phyloP scores from a whole-genome alignment of 2,113 vertebrate species.

The Chionis minor region DNA sequence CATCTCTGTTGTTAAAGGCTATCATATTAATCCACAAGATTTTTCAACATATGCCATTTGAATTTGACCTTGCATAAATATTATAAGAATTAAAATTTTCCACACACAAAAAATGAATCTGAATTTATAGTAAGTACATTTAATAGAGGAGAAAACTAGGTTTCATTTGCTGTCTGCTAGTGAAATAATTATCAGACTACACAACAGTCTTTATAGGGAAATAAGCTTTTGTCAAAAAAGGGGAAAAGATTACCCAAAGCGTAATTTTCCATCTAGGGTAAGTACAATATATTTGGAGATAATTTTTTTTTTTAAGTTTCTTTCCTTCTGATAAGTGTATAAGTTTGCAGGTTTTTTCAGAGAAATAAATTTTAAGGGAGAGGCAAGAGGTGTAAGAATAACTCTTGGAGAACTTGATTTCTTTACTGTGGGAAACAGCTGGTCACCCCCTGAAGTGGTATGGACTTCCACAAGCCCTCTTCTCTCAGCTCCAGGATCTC shows the following conservation, averaged over 20 bases:
- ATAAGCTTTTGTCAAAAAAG: background rate
- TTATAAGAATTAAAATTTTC: background rate
- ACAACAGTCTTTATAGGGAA: background rate
- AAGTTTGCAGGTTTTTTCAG: background rate
- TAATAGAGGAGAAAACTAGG: conserved; percentile 8
- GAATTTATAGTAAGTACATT: background rate
- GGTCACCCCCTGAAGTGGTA: background rate
- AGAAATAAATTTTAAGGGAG: background rate
- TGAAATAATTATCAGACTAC: background rate
- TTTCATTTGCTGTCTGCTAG: background rate
- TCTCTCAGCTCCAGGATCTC: background rate
- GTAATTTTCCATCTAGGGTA: background rate
- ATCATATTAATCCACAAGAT: background rate
- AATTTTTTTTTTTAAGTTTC: no score
- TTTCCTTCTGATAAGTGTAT: background rate
- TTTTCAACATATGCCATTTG: background rate
- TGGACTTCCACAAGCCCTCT: background rate
- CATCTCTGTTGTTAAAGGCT: background rate
- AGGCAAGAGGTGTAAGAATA: background rate
- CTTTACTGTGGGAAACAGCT: background rate
- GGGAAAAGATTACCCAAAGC: background rate
- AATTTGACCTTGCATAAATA: background rate
- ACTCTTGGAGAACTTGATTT: background rate
- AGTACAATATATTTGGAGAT: background rate
- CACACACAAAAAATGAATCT: background rate